A percentile compares a stretch with the other conserved stretches of the same genome.
These are phyloP conservation scores for Poecilia velifera DNA, from an alignment of 2,797 vertebrate genomes.

Conservation along the genomic window DNA sequence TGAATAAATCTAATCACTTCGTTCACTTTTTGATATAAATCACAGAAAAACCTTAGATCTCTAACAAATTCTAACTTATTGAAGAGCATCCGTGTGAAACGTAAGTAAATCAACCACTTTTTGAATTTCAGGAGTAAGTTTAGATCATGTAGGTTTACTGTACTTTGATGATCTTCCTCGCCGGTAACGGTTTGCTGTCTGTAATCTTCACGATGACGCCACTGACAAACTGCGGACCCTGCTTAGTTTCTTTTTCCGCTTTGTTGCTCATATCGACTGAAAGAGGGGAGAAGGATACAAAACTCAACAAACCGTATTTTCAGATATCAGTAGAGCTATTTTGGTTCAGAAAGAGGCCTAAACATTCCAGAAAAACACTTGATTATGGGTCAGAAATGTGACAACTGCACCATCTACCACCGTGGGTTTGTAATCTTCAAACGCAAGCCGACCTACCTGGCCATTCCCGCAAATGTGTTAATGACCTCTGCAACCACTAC, in stretches of 20 bases:
- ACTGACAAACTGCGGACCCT: conserved; percentile 88
- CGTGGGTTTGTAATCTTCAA: neutral
- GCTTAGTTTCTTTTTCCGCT: conserved; percentile 74
- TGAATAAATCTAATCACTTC: neutral
- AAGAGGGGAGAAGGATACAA: conserved; percentile 15
- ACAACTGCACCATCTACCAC: neutral
- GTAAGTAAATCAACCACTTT: neutral
- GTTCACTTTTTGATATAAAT: neutral
- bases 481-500: neutral
- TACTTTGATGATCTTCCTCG: conserved; percentile 91
- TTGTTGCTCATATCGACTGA: conserved; percentile 42
- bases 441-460: neutral
- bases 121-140: neutral
- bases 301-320: neutral
- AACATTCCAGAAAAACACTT: neutral
- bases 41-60: neutral
- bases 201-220: conserved; percentile 95
- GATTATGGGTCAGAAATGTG: neutral
- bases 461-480: neutral
- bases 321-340: neutral
- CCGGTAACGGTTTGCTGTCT: conserved; percentile 86
- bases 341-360: neutral
- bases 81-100: neutral
- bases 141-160: neutral
- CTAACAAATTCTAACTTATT: neutral